A percentile compares a stretch with the other conserved stretches of the same genome.
Conservation (phyloP, 2,113 vertebrate species). For the Actenoides lindsayi region DNA sequence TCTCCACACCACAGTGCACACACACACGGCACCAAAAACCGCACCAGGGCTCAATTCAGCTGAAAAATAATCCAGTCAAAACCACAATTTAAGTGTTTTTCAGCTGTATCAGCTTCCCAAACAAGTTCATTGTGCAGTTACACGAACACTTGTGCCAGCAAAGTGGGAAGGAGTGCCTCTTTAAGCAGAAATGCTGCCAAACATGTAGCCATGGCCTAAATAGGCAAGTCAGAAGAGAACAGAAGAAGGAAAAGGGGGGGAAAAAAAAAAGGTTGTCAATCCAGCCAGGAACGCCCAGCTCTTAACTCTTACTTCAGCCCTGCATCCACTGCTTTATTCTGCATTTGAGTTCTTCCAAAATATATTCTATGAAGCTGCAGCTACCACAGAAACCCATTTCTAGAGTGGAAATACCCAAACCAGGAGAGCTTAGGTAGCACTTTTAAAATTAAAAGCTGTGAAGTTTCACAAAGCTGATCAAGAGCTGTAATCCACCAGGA, state of each 20-base stretch:
- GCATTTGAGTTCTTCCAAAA: not conserved
- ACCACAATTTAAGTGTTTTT: not conserved
- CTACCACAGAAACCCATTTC: not conserved
- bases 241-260: not conserved
- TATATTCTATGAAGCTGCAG: not conserved
- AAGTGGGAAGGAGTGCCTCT: constrained; percentile 44
- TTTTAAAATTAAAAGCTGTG: not conserved
- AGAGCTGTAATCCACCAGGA: not conserved
- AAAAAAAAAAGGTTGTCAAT: not conserved
- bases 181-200: constrained; percentile 62
- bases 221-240: constrained; percentile 39
- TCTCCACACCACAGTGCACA: not conserved
- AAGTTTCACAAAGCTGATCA: not conserved
- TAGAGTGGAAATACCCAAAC: not conserved
- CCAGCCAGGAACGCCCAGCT: not conserved
- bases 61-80: not conserved
- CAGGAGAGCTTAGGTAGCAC: not conserved
- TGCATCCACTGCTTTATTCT: not conserved
- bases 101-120: constrained; percentile 14
- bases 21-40: not conserved
- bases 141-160: not conserved
- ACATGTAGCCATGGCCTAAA: constrained; percentile 60
- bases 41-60: not conserved
- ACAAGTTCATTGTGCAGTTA: not conserved
- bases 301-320: not conserved